Percentiles rank a stretch among this genome's conserved stretches.
phyloP scores from a whole-genome alignment of 2,113 vertebrate species.

The Stictonetta naevosa region DNA sequence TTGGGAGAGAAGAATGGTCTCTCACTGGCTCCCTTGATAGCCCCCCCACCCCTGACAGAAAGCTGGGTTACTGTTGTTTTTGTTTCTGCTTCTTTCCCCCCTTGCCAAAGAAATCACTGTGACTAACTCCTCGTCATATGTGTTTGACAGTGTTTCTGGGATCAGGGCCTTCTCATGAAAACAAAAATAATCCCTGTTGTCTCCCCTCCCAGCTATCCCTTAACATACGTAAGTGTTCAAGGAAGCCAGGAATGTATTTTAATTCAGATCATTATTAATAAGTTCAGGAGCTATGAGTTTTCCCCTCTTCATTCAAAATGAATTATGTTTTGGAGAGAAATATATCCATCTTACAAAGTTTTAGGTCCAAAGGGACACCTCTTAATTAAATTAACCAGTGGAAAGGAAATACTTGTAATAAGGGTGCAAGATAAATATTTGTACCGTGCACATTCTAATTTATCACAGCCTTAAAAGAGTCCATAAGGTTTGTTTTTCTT shows the following conservation, averaged over 20 bases:
- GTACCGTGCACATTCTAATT: slow-evolving; percentile 67
- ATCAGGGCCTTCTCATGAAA: slow-evolving; percentile 57
- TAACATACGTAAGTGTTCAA: slow-evolving; percentile 43
- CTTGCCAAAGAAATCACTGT: slow-evolving; percentile 65
- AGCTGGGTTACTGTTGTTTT: slow-evolving; percentile 48
- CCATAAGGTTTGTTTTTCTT: slow-evolving; percentile 70
- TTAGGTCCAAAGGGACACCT: slow-evolving; percentile 48
- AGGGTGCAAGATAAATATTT: slow-evolving; percentile 73
- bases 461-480: slow-evolving; percentile 70
- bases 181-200: slow-evolving; percentile 62
- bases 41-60: neutral
- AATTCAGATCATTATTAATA: slow-evolving; percentile 57
- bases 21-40: neutral
- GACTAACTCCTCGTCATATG: slow-evolving; percentile 58
- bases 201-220: slow-evolving; percentile 34
- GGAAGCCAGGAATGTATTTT: slow-evolving; percentile 45
- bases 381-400: slow-evolving; percentile 64
- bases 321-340: slow-evolving; percentile 37
- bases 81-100: slow-evolving; percentile 51
- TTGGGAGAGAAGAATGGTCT: neutral
- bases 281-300: slow-evolving; percentile 56
- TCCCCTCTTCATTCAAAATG: slow-evolving; percentile 49
- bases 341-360: slow-evolving; percentile 30
- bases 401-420: slow-evolving; percentile 76
- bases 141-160: slow-evolving; percentile 45